Conservation (phyloP, 1,140 invertebrate species). For the Charaxes varanes region DNA sequence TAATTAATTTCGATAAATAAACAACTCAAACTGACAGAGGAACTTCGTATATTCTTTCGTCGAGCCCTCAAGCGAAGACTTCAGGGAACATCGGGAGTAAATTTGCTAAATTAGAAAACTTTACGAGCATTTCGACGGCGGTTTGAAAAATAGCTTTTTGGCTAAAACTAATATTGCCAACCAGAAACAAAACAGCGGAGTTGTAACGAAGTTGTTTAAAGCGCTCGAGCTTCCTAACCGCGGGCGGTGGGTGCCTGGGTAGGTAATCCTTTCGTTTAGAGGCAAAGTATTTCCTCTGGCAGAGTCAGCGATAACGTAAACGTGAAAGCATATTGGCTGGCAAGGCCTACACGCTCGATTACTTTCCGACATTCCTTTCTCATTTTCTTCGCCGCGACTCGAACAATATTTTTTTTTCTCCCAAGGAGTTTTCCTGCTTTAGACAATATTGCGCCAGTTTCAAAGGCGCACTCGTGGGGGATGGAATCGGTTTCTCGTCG, state of each 20-base stretch:
- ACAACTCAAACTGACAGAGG: too few relatives aligned
- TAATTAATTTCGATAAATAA: too few relatives aligned
- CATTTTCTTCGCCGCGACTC: constrained; percentile 52
- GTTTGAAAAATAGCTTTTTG: constrained; percentile 70
- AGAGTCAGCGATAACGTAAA: constrained; percentile 54
- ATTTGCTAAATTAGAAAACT: constrained; percentile 72
- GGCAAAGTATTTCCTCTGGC: constrained; percentile 35
- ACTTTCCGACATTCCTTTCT: constrained; percentile 53
- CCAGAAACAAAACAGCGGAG: constrained; percentile 64
- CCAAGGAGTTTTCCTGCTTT: constrained; percentile 66
- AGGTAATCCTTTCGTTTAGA: constrained; percentile 34
- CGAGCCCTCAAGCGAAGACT: constrained; percentile 26
- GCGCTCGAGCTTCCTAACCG: constrained; percentile 51
- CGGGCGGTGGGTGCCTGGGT: constrained; percentile 39
- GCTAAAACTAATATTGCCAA: constrained; percentile 69
- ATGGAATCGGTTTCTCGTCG: constrained; percentile 69
- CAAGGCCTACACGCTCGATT: constrained; percentile 55
- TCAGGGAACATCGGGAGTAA: constrained; percentile 51
- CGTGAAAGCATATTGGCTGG: constrained; percentile 49
- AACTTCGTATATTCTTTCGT: constrained; percentile 30
- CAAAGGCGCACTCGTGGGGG: constrained; percentile 57
- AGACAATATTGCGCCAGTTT: constrained; percentile 69
- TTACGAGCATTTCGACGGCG: constrained; percentile 60
- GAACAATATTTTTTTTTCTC: constrained; percentile 41
- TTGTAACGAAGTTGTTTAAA: constrained; percentile 67